Evolutionary conservation across 2,797 vertebrate genomes (phyloP), one percentile per base, ranked within the genome.

Genomic region (Sparidentex hasta): DNA sequence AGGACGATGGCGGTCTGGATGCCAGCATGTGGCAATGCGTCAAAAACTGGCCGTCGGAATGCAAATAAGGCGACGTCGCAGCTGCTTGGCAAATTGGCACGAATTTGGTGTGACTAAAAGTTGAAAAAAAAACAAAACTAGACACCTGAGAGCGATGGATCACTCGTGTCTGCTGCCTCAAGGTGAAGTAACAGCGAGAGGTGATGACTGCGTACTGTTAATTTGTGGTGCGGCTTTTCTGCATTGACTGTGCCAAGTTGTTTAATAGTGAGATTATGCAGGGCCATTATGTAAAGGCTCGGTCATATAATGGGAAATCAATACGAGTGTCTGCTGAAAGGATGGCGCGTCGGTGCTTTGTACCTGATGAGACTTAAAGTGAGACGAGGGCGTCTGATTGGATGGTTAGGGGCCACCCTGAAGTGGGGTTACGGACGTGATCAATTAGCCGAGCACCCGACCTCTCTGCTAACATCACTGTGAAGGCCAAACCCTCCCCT

Each of bases 1-100:
- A 86, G 86, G 86, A 84, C 82, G 48, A n/a, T n/a, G n/a, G 75
- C 20, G 11, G 71, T 38, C 75, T 87, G 78, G 47, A 21, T 76
- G 71, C 83, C 89, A 88, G 87, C 87, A 55, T 82, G 82, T 90
- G 78, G 87, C 70, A 46, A 76, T 87, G 90, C 67, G 70, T 91
- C 92, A 85, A 72, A 72, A 82, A 81, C 80, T 65, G 86, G 67
- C 78, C 78, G 76, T 79, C 29, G 25, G 76, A 84, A 90, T 91
- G 86, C 84, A 90, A 91, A 92, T 86, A 79, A 91, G 88, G 80
- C 73, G 61, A 73, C 58, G 9, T 44, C 43, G 78, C 86, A 85
- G 84, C 76, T 74, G 77, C 55, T 81, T 78, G 81, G 71, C 79
- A 84, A 70, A 59, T 67, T 51, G 64, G 41, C 69, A 84, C 68